A percentile compares a stretch with the other conserved stretches of the same genome.
Conservation (phyloP, 2,888 invertebrate species). For the Hyposoter dolosus region DNA sequence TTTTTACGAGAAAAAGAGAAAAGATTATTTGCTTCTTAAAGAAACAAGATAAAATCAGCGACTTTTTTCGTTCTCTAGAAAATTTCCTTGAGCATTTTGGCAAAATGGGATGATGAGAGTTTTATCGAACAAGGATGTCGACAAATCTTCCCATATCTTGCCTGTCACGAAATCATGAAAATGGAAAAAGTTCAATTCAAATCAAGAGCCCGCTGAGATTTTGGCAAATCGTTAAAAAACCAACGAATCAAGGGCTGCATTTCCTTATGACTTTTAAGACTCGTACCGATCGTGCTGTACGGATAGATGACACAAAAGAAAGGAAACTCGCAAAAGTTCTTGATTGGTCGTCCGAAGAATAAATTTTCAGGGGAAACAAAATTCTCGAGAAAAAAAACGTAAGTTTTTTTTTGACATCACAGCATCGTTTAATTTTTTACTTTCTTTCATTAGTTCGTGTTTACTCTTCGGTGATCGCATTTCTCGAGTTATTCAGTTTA, state of each 20-base stretch:
- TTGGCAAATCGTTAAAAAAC: slow-evolving; percentile 16
- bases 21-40: not conserved
- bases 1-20: slow-evolving; percentile 40
- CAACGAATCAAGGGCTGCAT: slow-evolving; percentile 13
- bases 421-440: slow-evolving; percentile 45
- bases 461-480: slow-evolving; percentile 40
- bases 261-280: not conserved
- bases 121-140: slow-evolving; percentile 48
- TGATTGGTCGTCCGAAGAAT: not conserved
- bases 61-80: slow-evolving; percentile 7
- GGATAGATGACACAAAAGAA: slow-evolving; percentile 11
- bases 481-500: slow-evolving; percentile 13
- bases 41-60: not conserved
- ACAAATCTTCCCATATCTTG: not conserved
- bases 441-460: slow-evolving; percentile 56
- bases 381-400: slow-evolving; percentile 8
- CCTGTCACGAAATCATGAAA: slow-evolving; percentile 22
- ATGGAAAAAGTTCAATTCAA: not conserved
- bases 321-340: not conserved
- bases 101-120: not conserved
- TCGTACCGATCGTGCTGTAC: not conserved
- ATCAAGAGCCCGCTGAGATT: slow-evolving; percentile 9
- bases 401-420: slow-evolving; percentile 31
- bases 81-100: not conserved
- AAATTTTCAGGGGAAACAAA: not conserved